Base-by-base conservation (phyloP, 2,888 invertebrate genomes). In the Pollenia amentaria region DNA sequence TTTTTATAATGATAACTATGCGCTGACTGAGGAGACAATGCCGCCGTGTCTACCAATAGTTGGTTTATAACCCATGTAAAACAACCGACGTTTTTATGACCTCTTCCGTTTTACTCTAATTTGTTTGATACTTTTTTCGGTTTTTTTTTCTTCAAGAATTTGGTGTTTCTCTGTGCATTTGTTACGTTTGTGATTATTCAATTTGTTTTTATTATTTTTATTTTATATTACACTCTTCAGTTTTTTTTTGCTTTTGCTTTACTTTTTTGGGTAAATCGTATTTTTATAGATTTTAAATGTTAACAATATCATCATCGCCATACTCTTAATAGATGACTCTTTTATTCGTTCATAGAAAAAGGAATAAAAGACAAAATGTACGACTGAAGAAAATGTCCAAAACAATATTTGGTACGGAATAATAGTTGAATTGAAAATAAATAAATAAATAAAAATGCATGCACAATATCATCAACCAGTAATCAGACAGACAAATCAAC, bases 281-380 rank as follows among this genome's bases (percentile, higher is more conserved):
- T 67, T 78, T 85, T 85, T 70, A 78, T 75, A 69, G 53, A 48
- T 82, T 78, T 55, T 77, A 62, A 67, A 81, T 77, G 67, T 60
- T 85, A 44, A 81, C 77, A 79, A 86, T 70, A 77, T 79, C 62
- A 75, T 77, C 1, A 29, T 29, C 76, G 72, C 79, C 62, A 69
- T 78, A 69, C 21, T 51, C 38, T 21, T 14, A 53, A 73, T 40
- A 42, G 51, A 48, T 48, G 10, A 29, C 42, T 21, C 14, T 48
- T 44, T 2, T 38, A 18, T 12, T 55, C 42, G 6, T 29, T 48
- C 3, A 51, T 18, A 62, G 2, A 70, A 55, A 16, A 51, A 40
- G 12, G 7, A 38, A 51, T 14, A 21, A 40, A 7, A 51, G 7
- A 9, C 2, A 1, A 14, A 65, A 48, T 53, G 21, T 48, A 57